Base-by-base conservation (phyloP, 2,888 invertebrate genomes). In the Pimpla rufipes region DNA sequence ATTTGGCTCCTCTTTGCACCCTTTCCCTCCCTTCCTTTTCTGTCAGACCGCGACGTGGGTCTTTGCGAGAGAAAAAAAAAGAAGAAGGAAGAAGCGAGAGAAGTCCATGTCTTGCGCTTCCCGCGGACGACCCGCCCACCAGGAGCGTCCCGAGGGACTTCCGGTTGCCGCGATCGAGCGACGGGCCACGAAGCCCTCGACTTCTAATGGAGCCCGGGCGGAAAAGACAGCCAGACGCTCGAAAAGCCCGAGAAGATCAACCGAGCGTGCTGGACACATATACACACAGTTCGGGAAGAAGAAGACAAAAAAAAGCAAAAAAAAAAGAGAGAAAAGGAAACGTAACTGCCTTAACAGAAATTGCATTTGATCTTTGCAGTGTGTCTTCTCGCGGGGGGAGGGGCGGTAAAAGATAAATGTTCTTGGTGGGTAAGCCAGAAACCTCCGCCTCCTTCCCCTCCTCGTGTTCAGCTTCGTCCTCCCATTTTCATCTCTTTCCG, bases 291-390 rank as follows among this genome's bases (percentile, higher is more conserved):
- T 57, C 40, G 18, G 10, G 18, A 62, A 62, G 23, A 37, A 40
- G 10, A 37, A 16, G n/a, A 16, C 35, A 59, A 18, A 47, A 42
- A 13, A 13, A 42, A 5, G 5, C 2, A 29, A 29, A 29, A 29
- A 29, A 29, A 29, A 29, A 29, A 29, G 5, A 29, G 29, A 5
- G 5, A 13, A 67, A 21, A 78, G 83, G 79, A 87, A 83, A 88
- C 86, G 86, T 88, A 88, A 88, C 90, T 86, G 87, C 86, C 88
- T 89, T 87, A 88, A 88, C 85, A 87, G 87, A 90, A 90, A 89
- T 89, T 89, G 87, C 88, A 85, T 90, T 90, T 89, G 88, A 90
- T 88, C 86, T 85, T 84, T 79, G 74, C 87, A 85, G 75, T 37
- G 52, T 70, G 50, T 71, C 66, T 75, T 29, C 29, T 76, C 70